These are phyloP conservation scores for Vanacampus margaritifer DNA, from an alignment of 2,113 vertebrate species.

Conservation along the genomic window DNA sequence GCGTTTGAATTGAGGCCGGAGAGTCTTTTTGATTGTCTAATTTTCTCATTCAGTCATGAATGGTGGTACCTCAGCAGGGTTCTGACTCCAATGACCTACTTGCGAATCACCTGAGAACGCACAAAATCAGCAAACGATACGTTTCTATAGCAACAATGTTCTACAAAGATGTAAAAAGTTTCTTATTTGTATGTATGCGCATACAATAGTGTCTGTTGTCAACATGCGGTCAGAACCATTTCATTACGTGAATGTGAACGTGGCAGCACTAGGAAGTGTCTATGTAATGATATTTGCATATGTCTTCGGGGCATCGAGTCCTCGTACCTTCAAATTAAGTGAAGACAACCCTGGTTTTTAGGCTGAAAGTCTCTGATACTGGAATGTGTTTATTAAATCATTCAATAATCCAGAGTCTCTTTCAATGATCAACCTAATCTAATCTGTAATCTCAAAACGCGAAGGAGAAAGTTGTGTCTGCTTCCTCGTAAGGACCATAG, in stretches of 20 bases:
- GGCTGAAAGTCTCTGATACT: no score
- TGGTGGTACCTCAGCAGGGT: slow-evolving; percentile 19
- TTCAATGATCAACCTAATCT: neutral
- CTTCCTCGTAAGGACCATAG: no score
- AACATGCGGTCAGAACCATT: neutral
- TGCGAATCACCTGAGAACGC: neutral
- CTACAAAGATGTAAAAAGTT: neutral
- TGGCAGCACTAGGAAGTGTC: neutral
- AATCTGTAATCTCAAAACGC: neutral
- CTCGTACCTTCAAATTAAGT: neutral
- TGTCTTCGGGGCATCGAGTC: neutral
- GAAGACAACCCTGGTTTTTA: no score
- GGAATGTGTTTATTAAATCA: no score
- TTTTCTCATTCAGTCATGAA: slow-evolving; percentile 36
- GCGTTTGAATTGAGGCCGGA: neutral
- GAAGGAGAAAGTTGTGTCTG: neutral
- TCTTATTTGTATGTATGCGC: neutral
- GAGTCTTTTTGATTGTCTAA: slow-evolving; percentile 42
- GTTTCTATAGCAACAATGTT: neutral
- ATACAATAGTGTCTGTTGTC: neutral
- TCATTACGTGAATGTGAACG: neutral
- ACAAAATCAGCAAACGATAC: neutral
- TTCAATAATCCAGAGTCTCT: neutral
- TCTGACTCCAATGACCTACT: slow-evolving; percentile 22
- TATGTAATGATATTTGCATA: neutral